Conservation (phyloP, 2,888 invertebrate genomes). For the Beris morrisii region DNA sequence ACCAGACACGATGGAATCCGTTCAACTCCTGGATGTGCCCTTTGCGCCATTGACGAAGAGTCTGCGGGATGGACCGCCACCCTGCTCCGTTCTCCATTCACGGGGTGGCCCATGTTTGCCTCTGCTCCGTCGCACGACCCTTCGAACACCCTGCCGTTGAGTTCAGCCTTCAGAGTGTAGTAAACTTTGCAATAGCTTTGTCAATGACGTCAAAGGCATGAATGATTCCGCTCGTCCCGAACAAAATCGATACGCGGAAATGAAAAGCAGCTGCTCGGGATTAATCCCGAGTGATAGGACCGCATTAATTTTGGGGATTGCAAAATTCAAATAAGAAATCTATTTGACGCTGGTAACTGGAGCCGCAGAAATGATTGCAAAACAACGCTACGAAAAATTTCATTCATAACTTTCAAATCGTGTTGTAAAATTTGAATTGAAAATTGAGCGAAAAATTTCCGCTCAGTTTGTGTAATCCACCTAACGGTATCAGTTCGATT, state of each 20-base stretch:
- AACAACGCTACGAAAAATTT: too few relatives aligned
- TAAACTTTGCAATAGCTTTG: constrained; percentile 5
- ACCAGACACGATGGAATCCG: not conserved
- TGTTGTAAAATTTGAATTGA: too few relatives aligned
- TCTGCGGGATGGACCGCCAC: constrained; percentile 5
- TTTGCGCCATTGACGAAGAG: not conserved
- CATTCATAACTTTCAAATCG: too few relatives aligned
- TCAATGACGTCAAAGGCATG: constrained; percentile 30
- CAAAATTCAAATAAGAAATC: too few relatives aligned
- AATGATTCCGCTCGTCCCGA: constrained; percentile 1
- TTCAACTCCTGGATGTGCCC: not conserved
- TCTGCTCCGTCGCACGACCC: too few relatives aligned
- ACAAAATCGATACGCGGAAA: too few relatives aligned
- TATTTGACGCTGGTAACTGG: too few relatives aligned
- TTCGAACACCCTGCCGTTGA: not conserved
- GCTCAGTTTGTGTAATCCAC: constrained; percentile 18
- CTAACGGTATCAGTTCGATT: not conserved
- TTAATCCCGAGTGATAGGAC: too few relatives aligned
- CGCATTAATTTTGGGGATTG: too few relatives aligned
- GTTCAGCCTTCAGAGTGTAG: not conserved
- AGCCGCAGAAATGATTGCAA: too few relatives aligned
- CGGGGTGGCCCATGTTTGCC: too few relatives aligned
- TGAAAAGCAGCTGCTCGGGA: too few relatives aligned
- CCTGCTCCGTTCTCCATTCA: not conserved
- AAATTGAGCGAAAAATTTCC: constrained; percentile 22